Conservation (phyloP, 2,113 vertebrate species). For the Tricholaema leucomelas region DNA sequence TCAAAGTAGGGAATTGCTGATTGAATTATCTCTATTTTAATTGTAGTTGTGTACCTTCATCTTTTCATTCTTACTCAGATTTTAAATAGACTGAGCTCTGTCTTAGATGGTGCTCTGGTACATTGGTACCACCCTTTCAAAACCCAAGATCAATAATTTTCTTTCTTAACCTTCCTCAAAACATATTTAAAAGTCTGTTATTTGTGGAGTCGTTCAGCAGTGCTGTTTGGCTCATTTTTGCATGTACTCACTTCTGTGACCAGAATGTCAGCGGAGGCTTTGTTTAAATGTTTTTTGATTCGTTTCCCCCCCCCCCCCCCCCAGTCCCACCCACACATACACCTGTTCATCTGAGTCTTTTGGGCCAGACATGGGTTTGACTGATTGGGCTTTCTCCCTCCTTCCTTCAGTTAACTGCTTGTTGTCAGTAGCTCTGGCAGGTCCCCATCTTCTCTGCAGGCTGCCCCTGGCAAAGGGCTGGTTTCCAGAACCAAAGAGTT, state of each 20-base stretch:
- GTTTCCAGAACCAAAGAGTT: constrained; percentile 30
- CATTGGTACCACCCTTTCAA: background rate
- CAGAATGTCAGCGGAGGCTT: constrained; percentile 16
- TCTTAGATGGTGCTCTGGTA: background rate
- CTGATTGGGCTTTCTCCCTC: background rate
- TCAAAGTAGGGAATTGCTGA: background rate
- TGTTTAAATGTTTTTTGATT: constrained; percentile 34
- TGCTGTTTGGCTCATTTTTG: background rate
- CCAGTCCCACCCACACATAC: constrained; percentile 15
- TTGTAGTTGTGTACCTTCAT: background rate
- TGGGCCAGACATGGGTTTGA: constrained; percentile 11
- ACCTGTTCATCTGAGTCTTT: constrained; percentile 48
- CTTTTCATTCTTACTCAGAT: background rate
- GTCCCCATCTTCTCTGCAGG: background rate
- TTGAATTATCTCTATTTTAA: background rate
- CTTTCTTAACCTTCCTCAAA: background rate
- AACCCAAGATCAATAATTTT: background rate
- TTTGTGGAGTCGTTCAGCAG: background rate
- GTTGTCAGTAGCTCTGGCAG: background rate
- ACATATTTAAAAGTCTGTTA: background rate
- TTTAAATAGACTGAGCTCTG: background rate
- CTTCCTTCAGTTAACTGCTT: constrained; percentile 25
- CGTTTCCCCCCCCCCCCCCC: background rate
- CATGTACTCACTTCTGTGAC: background rate
- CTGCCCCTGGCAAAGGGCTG: background rate